These are phyloP conservation scores for Drosophila barbarae DNA, from an alignment of 2,888 invertebrate genomes.

Conservation along the genomic window DNA sequence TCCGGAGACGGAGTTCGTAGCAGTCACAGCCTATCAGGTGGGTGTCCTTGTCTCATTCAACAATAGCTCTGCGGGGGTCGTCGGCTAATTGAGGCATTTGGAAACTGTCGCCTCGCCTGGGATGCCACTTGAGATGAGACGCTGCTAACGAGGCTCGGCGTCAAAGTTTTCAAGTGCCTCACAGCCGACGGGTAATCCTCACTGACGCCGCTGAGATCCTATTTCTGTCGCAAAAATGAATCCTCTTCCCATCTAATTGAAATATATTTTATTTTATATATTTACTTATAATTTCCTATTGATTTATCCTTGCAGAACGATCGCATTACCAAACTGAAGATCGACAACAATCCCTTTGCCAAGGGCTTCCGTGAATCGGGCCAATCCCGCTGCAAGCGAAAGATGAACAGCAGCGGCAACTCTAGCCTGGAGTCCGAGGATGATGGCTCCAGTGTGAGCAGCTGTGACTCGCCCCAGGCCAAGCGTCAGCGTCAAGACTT, in stretches of 20 bases:
- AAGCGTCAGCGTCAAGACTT: constrained; percentile 76
- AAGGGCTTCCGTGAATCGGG: constrained; percentile 95
- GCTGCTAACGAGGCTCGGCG: constrained; percentile 23
- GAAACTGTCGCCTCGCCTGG: constrained; percentile 51
- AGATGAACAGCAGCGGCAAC: constrained; percentile 80
- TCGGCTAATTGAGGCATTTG: constrained; percentile 53
- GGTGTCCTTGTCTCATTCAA: constrained; percentile 54
- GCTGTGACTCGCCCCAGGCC: constrained; percentile 63
- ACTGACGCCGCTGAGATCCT: constrained; percentile 52
- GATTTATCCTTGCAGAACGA: constrained; percentile 83
- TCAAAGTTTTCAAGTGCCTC: constrained; percentile 54
- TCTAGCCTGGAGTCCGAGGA: constrained; percentile 66
- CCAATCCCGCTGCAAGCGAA: constrained; percentile 86
- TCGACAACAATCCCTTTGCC: constrained; percentile 95
- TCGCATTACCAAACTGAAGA: constrained; percentile 93
- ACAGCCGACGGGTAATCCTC: constrained; percentile 36
- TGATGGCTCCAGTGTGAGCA: constrained; percentile 73
- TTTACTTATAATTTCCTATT: constrained; percentile 15
- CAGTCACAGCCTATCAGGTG: constrained; percentile 98
- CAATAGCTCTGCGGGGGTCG: constrained; percentile 44
- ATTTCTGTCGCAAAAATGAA: constrained; percentile 37
- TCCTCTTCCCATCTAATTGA: not conserved
- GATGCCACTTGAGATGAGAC: constrained; percentile 54
- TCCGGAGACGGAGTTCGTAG: constrained; percentile 93
- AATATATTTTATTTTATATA: not conserved